These are phyloP conservation scores for Bombyx mandarina DNA, from an alignment of 1,140 invertebrate genomes.

Conservation along the genomic window DNA sequence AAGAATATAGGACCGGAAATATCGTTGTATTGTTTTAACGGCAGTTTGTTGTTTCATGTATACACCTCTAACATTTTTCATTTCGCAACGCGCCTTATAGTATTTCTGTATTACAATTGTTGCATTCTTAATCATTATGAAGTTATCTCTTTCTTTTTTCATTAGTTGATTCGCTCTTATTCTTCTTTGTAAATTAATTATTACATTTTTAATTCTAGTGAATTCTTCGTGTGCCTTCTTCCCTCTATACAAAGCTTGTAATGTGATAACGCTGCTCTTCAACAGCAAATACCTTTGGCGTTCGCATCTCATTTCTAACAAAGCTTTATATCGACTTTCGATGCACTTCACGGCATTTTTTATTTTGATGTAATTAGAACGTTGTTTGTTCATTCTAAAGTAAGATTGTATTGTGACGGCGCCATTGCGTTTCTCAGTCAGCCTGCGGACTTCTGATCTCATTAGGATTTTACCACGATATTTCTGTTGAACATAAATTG, in stretches of 20 bases:
- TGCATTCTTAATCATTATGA: constrained; percentile 39
- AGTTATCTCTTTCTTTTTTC: constrained; percentile 44
- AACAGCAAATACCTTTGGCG: constrained; percentile 50
- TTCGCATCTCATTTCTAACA: constrained; percentile 45
- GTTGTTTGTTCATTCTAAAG: constrained; percentile 52
- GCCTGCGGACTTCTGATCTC: constrained; percentile 38
- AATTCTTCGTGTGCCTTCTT: constrained; percentile 40
- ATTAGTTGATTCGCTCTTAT: constrained; percentile 54
- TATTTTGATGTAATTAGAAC: constrained; percentile 21
- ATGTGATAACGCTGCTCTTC: constrained; percentile 25
- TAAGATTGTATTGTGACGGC: constrained; percentile 55
- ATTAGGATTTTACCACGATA: constrained; percentile 59
- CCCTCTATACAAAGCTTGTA: constrained; percentile 62
- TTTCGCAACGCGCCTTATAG: constrained; percentile 46
- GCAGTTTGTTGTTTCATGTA: constrained; percentile 56
- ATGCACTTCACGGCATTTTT: constrained; percentile 33
- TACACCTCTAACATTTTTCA: constrained; percentile 39
- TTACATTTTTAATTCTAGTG: constrained; percentile 24
- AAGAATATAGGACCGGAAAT: constrained; percentile 39
- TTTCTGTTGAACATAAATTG: constrained; percentile 54
- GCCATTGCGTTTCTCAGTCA: constrained; percentile 28
- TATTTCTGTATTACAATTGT: constrained; percentile 60
- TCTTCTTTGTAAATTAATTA: constrained; percentile 54
- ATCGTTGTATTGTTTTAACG: constrained; percentile 55
- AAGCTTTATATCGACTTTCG: constrained; percentile 51